Conservation (phyloP, 2,888 invertebrate genomes). For the Microctonus hyperodae region DNA sequence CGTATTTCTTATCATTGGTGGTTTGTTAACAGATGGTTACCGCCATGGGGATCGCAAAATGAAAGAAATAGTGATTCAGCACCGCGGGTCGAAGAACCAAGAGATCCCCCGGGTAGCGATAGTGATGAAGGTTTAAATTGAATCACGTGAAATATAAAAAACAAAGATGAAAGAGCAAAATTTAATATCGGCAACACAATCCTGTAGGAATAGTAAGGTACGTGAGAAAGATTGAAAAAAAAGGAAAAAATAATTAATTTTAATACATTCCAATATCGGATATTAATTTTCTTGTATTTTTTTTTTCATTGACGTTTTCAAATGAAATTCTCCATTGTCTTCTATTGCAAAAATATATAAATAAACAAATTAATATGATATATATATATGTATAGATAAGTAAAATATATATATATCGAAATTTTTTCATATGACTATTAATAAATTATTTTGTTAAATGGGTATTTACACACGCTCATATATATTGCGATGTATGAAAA, state of each 20-base stretch:
- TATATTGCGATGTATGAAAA: not conserved
- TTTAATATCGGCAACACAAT: too few species aligned
- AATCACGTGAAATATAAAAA: not conserved
- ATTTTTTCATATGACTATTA: not conserved
- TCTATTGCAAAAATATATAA: not conserved
- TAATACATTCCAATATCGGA: not conserved
- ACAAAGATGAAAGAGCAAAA: not conserved
- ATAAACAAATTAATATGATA: not conserved
- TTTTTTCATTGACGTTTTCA: not conserved
- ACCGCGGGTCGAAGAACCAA: constrained; percentile 44
- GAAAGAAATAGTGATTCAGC: constrained; percentile 40
- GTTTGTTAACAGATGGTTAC: constrained; percentile 73
- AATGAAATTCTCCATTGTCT: not conserved
- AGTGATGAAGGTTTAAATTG: constrained; percentile 51
- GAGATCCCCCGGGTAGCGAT: constrained; percentile 54
- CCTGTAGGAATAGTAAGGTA: too few species aligned
- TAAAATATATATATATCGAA: not conserved
- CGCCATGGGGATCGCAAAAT: constrained; percentile 67
- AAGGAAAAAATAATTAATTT: not conserved
- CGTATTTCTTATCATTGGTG: constrained; percentile 73
- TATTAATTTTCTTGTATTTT: not conserved
- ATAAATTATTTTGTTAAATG: not conserved
- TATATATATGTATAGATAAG: not conserved
- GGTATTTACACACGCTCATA: not conserved
- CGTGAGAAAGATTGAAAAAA: not conserved